phyloP scores from a whole-genome alignment of 23 tunicate genomes.

The Styela clava region DNA sequence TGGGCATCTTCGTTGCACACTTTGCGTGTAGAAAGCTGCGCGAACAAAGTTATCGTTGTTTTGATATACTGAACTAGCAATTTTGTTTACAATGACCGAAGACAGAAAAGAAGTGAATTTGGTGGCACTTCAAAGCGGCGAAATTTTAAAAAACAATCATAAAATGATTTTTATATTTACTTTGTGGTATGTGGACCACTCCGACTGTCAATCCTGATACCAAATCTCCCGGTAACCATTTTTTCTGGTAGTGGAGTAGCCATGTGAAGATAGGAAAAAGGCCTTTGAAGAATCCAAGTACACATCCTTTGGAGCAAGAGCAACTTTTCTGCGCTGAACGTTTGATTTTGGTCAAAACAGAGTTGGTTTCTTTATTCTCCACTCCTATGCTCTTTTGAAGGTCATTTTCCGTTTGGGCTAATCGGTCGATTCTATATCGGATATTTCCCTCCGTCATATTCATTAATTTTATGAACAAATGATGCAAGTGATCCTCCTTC shows the following conservation, averaged over 20 bases:
- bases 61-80: too few relatives aligned
- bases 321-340: not conserved
- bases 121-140: too few relatives aligned
- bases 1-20: too few relatives aligned
- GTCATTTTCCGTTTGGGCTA: slow-evolving; percentile 6
- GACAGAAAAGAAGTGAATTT: too few relatives aligned
- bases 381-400: not conserved
- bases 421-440: slow-evolving; percentile 2
- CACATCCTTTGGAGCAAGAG: slow-evolving; percentile 7
- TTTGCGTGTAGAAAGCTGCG: too few relatives aligned
- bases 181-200: slow-evolving; percentile 92
- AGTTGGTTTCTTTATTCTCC: not conserved
- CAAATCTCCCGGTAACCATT: slow-evolving; percentile 79
- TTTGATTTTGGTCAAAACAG: not conserved
- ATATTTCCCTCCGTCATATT: not conserved
- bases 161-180: too few relatives aligned
- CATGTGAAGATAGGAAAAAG: slow-evolving; percentile 78
- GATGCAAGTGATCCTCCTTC: too few relatives aligned
- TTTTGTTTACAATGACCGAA: too few relatives aligned
- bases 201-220: slow-evolving; percentile 92
- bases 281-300: slow-evolving; percentile 18
- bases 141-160: too few relatives aligned
- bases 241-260: slow-evolving; percentile 59
- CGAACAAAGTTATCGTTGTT: too few relatives aligned
- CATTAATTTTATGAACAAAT: too few relatives aligned